Evolutionary conservation across 2,113 vertebrate genomes (phyloP).

Genomic region (Sphaerodactylus townsendi): DNA sequence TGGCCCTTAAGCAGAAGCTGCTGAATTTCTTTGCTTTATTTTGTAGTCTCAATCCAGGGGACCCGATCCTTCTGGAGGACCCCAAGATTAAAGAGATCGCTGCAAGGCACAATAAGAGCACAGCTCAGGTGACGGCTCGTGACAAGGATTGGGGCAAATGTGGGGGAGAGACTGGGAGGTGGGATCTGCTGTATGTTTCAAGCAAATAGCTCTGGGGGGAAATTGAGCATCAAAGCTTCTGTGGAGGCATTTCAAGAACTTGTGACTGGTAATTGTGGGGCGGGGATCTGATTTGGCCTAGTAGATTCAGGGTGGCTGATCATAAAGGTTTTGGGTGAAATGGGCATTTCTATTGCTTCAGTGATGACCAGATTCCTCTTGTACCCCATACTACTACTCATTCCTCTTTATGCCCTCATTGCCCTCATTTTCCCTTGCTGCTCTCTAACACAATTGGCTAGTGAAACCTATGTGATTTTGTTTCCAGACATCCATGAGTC

Average conservation of each 20-base stretch:
- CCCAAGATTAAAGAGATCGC: slow-evolving; percentile 79
- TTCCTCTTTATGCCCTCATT: no score
- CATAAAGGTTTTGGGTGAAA: no score
- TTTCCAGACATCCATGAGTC: background rate
- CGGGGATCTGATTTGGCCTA: background rate
- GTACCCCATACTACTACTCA: no score
- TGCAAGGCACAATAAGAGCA: slow-evolving; percentile 73
- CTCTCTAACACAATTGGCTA: background rate
- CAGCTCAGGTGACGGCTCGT: slow-evolving; percentile 77
- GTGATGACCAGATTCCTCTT: no score
- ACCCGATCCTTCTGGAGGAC: slow-evolving; percentile 77
- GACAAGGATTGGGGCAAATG: background rate
- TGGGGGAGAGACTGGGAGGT: background rate
- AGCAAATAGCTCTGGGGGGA: background rate
- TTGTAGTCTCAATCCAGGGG: slow-evolving; percentile 75
- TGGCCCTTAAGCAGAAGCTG: no score
- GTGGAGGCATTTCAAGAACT: background rate
- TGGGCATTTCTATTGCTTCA: no score
- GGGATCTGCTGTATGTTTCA: background rate
- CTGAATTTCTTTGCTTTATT: background rate
- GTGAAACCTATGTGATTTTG: background rate
- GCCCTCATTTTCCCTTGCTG: background rate
- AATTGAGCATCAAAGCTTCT: background rate
- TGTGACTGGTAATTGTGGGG: background rate
- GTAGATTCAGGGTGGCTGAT: no score